Conservation (phyloP, 2,888 invertebrate genomes). For the Conops quadrifasciatus region DNA sequence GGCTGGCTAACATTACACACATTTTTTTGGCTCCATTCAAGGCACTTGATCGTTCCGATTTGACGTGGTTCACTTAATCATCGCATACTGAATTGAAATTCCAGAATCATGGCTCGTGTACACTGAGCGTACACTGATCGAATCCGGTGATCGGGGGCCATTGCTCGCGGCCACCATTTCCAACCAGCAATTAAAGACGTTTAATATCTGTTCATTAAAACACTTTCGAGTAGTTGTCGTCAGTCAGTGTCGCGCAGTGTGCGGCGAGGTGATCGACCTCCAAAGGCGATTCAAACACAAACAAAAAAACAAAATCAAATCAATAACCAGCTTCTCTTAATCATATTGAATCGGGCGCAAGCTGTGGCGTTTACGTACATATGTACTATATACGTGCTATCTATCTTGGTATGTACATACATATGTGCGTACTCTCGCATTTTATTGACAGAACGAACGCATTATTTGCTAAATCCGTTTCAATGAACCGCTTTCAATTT, state of each 20-base stretch:
- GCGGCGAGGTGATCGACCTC: background rate
- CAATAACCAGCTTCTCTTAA: background rate
- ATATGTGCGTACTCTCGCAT: background rate
- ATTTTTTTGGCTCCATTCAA: slow-evolving; percentile 23
- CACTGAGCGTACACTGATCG: background rate
- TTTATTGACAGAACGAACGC: too few relatives aligned
- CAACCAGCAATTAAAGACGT: slow-evolving; percentile 26
- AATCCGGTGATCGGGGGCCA: background rate
- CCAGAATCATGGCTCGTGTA: slow-evolving; percentile 36
- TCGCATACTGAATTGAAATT: slow-evolving; percentile 32
- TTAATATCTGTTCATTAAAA: slow-evolving; percentile 53
- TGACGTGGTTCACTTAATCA: slow-evolving; percentile 8
- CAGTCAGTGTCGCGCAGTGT: slow-evolving; percentile 8
- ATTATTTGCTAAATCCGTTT: too few relatives aligned
- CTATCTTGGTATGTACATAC: background rate
- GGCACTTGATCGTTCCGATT: slow-evolving; percentile 17
- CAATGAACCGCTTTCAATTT: too few relatives aligned
- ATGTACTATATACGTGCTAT: background rate
- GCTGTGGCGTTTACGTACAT: slow-evolving; percentile 16
- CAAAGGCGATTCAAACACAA: too few relatives aligned
- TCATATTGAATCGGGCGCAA: slow-evolving; percentile 4
- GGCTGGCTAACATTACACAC: background rate
- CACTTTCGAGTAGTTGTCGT: slow-evolving; percentile 29
- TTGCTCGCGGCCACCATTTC: background rate
- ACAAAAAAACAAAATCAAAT: slow-evolving; percentile 8